Percentiles rank a stretch among this genome's conserved stretches.
These are phyloP conservation scores for Melolontha melolontha DNA, from an alignment of 2,888 invertebrate genomes.

Conservation along the genomic window DNA sequence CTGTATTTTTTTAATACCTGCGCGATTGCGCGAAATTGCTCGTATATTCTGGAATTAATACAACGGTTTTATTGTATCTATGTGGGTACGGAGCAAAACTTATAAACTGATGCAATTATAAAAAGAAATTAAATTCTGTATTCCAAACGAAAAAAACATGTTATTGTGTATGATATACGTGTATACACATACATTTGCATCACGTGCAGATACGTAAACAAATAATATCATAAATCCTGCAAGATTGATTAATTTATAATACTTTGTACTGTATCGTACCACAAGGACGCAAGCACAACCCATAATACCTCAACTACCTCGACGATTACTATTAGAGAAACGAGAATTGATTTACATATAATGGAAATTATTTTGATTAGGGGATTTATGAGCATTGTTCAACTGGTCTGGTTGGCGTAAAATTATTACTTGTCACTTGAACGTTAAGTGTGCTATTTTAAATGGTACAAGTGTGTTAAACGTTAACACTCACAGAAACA, in stretches of 20 bases:
- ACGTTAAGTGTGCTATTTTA: conserved; percentile 36
- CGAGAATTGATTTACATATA: conserved; percentile 44
- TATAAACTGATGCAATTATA: too few species aligned
- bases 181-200: conserved; percentile 18
- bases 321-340: conserved; percentile 33
- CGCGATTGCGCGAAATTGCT: too few species aligned
- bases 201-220: conserved; percentile 14
- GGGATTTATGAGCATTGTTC: conserved; percentile 40
- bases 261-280: conserved; percentile 14
- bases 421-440: conserved; percentile 41
- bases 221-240: conserved; percentile 18
- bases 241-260: conserved; percentile 31
- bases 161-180: conserved; percentile 2
- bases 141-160: background rate
- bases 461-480: conserved; percentile 33
- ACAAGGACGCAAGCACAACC: conserved; percentile 26
- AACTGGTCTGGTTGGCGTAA: conserved; percentile 40
- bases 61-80: too few species aligned
- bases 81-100: too few species aligned
- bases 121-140: conserved; percentile 11
- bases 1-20: too few species aligned
- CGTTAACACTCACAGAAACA: conserved; percentile 25
- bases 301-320: conserved; percentile 33
- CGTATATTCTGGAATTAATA: too few species aligned
- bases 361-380: conserved; percentile 44